Evolutionary conservation across 2,888 invertebrate genomes (phyloP).

Genomic region (Apamea sordens): DNA sequence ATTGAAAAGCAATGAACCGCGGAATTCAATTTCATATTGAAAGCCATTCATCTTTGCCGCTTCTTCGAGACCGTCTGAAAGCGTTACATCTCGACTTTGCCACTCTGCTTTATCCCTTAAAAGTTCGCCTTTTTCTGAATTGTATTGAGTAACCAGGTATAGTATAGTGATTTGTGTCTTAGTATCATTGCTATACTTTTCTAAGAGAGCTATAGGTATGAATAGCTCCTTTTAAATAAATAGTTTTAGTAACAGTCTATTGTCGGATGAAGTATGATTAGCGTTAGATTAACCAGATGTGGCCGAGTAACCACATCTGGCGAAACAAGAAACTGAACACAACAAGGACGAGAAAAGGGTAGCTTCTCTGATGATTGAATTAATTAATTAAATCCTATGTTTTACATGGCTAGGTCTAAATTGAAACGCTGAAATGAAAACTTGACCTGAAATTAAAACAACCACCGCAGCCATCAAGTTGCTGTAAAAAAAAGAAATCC

Average conservation of each 20-base stretch:
- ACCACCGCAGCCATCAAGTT: not conserved
- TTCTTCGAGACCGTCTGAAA: constrained; percentile 87
- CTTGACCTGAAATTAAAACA: not conserved
- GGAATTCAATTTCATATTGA: constrained; percentile 93
- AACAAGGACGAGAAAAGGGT: constrained; percentile 17
- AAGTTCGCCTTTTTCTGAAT: constrained; percentile 80
- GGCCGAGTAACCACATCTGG: constrained; percentile 43
- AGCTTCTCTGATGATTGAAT: constrained; percentile 31
- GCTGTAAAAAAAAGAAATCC: not conserved
- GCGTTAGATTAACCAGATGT: constrained; percentile 34
- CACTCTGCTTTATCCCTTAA: constrained; percentile 84
- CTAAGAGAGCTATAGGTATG: not conserved
- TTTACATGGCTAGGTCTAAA: not conserved
- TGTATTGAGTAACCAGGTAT: constrained; percentile 66
- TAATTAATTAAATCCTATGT: constrained; percentile 6
- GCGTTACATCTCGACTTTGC: constrained; percentile 88
- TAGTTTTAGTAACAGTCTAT: constrained; percentile 19
- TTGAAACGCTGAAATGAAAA: not conserved
- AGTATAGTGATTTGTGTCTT: constrained; percentile 55
- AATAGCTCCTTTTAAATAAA: constrained; percentile 7
- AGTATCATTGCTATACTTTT: constrained; percentile 32
- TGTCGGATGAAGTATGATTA: constrained; percentile 22
- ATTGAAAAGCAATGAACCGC: constrained; percentile 92
- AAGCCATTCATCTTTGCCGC: constrained; percentile 91
- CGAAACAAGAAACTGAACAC: constrained; percentile 42